Percentiles rank a stretch among this genome's conserved stretches.
phyloP scores from a whole-genome alignment of 2,113 vertebrate genomes.

The Pithys albifrons region DNA sequence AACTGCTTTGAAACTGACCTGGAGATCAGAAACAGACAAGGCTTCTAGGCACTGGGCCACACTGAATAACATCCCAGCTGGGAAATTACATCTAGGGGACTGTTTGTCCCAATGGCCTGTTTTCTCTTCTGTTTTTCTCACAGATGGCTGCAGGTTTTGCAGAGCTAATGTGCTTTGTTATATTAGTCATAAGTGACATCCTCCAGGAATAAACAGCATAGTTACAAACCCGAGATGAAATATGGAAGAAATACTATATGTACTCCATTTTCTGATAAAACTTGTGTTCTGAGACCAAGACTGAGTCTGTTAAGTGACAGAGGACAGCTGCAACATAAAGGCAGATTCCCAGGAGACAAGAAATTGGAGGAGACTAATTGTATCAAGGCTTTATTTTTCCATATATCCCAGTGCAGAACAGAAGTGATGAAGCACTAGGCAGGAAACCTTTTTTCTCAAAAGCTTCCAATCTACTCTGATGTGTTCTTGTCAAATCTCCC shows the following conservation, averaged over 20 bases:
- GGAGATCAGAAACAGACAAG: slow-evolving; percentile 35
- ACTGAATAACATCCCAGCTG: slow-evolving; percentile 52
- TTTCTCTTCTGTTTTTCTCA: slow-evolving; percentile 33
- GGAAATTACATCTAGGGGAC: slow-evolving; percentile 51
- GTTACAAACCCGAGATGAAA: not conserved
- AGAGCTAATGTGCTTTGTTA: not conserved
- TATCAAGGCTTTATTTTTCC: not conserved
- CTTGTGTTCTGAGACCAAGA: not conserved
- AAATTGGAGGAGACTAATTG: not conserved
- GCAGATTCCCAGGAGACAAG: not conserved
- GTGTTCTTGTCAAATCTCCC: not conserved
- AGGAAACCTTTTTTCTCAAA: not conserved
- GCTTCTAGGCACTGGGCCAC: slow-evolving; percentile 51
- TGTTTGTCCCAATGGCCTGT: slow-evolving; percentile 40
- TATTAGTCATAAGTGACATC: not conserved
- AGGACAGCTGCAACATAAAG: not conserved
- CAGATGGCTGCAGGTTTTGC: slow-evolving; percentile 37
- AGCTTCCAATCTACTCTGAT: not conserved
- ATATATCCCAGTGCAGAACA: not conserved
- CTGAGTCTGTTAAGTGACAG: not conserved
- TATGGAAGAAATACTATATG: not conserved
- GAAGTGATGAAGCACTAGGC: not conserved
- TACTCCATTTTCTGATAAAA: not conserved
- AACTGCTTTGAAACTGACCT: slow-evolving; percentile 52
- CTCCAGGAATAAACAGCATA: not conserved